Conservation (phyloP, 2,888 invertebrate species). For the Tubulanus polymorphus region DNA sequence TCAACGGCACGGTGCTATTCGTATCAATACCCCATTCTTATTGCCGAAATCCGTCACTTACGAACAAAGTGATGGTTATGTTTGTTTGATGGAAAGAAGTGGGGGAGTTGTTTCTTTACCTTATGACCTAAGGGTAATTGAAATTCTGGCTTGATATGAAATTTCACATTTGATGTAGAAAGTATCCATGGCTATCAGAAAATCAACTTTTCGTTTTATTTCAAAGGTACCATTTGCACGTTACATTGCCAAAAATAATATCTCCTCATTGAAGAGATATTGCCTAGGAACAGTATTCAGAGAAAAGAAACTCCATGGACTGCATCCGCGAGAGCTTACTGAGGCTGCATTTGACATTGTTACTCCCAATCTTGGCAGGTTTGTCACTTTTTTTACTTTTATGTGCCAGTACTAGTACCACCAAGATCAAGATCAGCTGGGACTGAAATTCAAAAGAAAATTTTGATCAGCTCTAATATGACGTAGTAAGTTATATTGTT, state of each 20-base stretch:
- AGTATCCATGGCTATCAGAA: no score
- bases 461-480: neutral
- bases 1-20: slow-evolving; percentile 64
- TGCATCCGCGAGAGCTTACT: slow-evolving; percentile 82
- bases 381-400: slow-evolving; percentile 16
- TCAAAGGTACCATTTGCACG: slow-evolving; percentile 67
- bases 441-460: no score
- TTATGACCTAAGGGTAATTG: slow-evolving; percentile 68
- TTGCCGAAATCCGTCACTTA: slow-evolving; percentile 60
- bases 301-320: slow-evolving; percentile 66
- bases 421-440: no score
- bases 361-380: slow-evolving; percentile 60
- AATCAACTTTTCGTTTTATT: no score
- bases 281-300: slow-evolving; percentile 82
- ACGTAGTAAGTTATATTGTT: no score
- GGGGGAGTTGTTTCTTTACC: slow-evolving; percentile 82
- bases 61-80: slow-evolving; percentile 53
- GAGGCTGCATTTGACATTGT: slow-evolving; percentile 94
- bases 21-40: slow-evolving; percentile 73
- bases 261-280: slow-evolving; percentile 76
- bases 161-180: no score
- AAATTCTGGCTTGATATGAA: neutral
- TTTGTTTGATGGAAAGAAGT: slow-evolving; percentile 80
- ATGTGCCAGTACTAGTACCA: no score
- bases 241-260: slow-evolving; percentile 73